Evolutionary conservation across 2,797 vertebrate genomes (phyloP), one percentile per base, ranked within the genome.

Genomic region (Halcyon leucocephala): DNA sequence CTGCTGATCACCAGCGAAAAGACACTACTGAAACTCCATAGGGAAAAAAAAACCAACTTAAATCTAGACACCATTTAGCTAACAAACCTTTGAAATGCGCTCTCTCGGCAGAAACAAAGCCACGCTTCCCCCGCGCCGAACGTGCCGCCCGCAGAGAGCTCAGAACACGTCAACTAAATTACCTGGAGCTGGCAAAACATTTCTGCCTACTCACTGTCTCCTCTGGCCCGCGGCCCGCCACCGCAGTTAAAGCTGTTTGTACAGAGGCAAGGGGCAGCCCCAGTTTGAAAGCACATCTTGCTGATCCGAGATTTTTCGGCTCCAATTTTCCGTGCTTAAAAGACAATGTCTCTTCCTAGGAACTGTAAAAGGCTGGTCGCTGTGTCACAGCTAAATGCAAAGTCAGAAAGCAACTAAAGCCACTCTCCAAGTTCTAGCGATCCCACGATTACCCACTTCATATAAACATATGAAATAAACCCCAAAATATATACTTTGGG

Each of bases 61-160:
- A 70, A 60, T 37, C n/a, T 57, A 69, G 1, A 0, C 13, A 42
- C 31, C 5, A 6, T 10, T 49, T 37, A 29, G 21, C 52, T 37
- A 79, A 78, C 26, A 46, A 58, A 55, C 46, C 42, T 42, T 3
- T 62, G 55, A 88, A 94, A 71, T 18, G 2, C 42, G 33, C 77
- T 29, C 67, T 37, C 77, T 29, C 67, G 73, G 87, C 46, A 73
- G 39, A 46, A 67, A 17, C 64, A 49, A 39, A 86, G 48, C 7
- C 3, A 16, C 26, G 26, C 51, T 28, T 17, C 12, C 39, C 15
- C 5, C 10, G 2, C 12, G 0, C 16, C 42, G 17, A 28, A 69
- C 44, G 54, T 74, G 71, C 86, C 90, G 91, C 93, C 93, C 49
- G 76, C 67, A 88, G 82, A 73, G 14, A 86, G 74, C 67, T 89